Percentiles rank a stretch among this genome's conserved stretches.
These are phyloP conservation scores for Porites evermanni DNA, from an alignment of 92 coral and sea anemone genomes.

Conservation along the genomic window DNA sequence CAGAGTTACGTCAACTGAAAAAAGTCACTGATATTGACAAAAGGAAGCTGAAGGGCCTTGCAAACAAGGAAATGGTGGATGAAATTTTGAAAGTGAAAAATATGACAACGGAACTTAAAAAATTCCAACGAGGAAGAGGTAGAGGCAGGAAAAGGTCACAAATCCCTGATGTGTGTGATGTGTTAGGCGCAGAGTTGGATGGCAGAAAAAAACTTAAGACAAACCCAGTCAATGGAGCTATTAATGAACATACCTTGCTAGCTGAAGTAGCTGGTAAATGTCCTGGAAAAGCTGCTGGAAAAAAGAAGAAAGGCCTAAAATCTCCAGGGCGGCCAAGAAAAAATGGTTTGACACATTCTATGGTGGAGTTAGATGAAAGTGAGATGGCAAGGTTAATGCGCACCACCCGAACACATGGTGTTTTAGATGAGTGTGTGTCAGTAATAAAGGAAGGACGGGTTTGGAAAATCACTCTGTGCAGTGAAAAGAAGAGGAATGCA, in stretches of 20 bases:
- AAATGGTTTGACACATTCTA: conserved; percentile 45
- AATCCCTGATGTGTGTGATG: conserved; percentile 18
- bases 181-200: conserved; percentile 29
- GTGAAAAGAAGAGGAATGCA: conserved; percentile 79
- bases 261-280: conserved; percentile 29
- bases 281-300: conserved; percentile 32
- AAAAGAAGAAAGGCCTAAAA: conserved; percentile 26
- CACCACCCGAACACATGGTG: conserved; percentile 70
- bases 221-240: conserved; percentile 54
- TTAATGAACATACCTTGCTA: conserved; percentile 42
- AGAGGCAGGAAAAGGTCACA: conserved; percentile 50
- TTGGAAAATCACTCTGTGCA: conserved; percentile 77
- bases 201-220: conserved; percentile 14
- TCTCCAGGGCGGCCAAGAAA: conserved; percentile 20
- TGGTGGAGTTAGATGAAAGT: conserved; percentile 23
- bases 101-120: conserved; percentile 63
- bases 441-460: conserved; percentile 68
- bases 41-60: conserved; percentile 57
- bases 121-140: conserved; percentile 50
- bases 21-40: conserved; percentile 69
- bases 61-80: conserved; percentile 69
- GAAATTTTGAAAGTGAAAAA: conserved; percentile 68
- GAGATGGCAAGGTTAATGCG: conserved; percentile 49
- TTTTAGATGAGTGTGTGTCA: conserved; percentile 68
- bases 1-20: conserved; percentile 53